Percentiles rank a stretch among this genome's conserved stretches.
These are phyloP conservation scores for Drosophila virilis DNA, from an alignment of 1,140 invertebrate species.

Conservation along the genomic window DNA sequence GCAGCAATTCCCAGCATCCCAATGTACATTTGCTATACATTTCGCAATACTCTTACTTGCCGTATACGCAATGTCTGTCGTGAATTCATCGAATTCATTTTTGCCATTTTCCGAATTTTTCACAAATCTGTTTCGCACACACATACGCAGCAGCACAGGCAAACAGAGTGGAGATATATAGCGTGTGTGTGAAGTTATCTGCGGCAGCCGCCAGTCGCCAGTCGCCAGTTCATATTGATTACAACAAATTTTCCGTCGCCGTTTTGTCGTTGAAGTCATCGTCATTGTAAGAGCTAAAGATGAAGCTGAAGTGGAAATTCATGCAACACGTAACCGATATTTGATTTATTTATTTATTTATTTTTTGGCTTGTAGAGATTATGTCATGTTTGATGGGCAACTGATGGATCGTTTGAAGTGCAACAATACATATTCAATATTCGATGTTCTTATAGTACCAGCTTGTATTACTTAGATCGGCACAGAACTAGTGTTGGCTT, in stretches of 20 bases:
- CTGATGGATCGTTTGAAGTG: constrained; percentile 6
- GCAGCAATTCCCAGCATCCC: constrained; percentile 48
- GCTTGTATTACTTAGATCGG: background rate
- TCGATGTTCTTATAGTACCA: background rate
- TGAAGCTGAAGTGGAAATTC: constrained; percentile 32
- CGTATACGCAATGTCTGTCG: constrained; percentile 66
- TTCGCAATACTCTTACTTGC: constrained; percentile 55
- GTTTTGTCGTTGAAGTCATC: constrained; percentile 53
- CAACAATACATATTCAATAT: constrained; percentile 3
- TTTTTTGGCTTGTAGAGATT: constrained; percentile 7
- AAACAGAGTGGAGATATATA: constrained; percentile 36
- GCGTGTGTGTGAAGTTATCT: constrained; percentile 65
- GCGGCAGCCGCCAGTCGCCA: constrained; percentile 70
- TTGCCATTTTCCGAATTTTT: constrained; percentile 82
- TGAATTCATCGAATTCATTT: constrained; percentile 79
- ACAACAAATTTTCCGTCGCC: constrained; percentile 79
- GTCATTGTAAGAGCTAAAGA: constrained; percentile 24
- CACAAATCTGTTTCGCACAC: constrained; percentile 76
- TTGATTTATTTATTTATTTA: constrained; percentile 15
- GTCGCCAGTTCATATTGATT: constrained; percentile 82
- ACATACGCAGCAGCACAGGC: constrained; percentile 22
- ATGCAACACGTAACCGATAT: constrained; percentile 42
- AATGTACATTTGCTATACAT: constrained; percentile 54
- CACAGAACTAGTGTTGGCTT: background rate
- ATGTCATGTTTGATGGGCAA: constrained; percentile 5